Evolutionary conservation across 2,888 invertebrate species (phyloP), one percentile per base, ranked within the genome.

Genomic region (Harmothoe impar): DNA sequence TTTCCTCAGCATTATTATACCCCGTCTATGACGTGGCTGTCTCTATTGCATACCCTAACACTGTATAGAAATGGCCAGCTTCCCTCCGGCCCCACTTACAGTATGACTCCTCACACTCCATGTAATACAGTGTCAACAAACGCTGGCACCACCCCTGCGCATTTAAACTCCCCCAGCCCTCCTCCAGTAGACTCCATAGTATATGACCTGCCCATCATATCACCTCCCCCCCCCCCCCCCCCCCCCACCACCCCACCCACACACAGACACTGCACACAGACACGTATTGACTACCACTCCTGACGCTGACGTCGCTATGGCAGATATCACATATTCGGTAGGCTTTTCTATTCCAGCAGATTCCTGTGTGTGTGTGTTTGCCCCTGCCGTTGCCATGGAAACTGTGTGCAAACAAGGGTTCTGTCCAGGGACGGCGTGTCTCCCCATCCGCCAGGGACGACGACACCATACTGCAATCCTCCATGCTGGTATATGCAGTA

Each of bases 371-470:
- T 62, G 62, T 62, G 62, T 62, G 62, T 62, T 62, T 62, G 62
- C 25, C 62, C 62, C 62, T 62, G 62, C 62, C 23, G 62, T 62
- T 62, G 25, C 62, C 62, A 62, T 62, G 62, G 62, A 62, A 62
- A 62, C 62, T n/a, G 62, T 62, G 23, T n/a, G 62, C 62, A 62
- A 62, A 62, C 62, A 62, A 54, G 25, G 3, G 62, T n/a, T n/a
- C 62, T n/a, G 23, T 62, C 62, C 62, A n/a, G 62, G 20, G 23
- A 20, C 62, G 5, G 62, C 62, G 25, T 62, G 25, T n/a, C 20
- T 62, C 25, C 23, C 62, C 25, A n/a, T 62, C 62, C 62, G 1
- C 20, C 23, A n/a, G 62, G 62, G 62, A 12, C 15, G 62, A 10
- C 10, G 43, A 43, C 43, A 43, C 43, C 43, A 10, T 43, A 43